Evolutionary conservation across 2,888 invertebrate species (phyloP), one percentile per base, ranked within the genome.

Genomic region (Branchellion lobata): DNA sequence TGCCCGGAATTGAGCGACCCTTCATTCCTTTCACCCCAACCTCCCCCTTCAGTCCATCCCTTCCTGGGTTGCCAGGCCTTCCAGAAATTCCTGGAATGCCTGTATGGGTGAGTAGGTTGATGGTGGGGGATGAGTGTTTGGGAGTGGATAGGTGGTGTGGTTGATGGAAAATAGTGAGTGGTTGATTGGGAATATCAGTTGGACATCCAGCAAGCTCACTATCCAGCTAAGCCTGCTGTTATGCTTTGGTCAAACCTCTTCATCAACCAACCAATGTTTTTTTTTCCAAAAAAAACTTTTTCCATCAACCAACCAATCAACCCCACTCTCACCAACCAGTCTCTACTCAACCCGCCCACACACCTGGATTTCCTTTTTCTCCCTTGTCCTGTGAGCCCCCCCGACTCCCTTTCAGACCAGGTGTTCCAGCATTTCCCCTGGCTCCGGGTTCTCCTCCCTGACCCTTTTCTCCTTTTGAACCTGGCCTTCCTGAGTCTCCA

Each of bases 401-500:
- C 47, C 29, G 71, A 24, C n/a, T 29, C 18, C 36, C 78, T 33
- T 33, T 47, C 3, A 21, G 18, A 40, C 53, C 78, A 31, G 71
- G 78, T 33, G 51, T 5, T 18, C 75, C 47, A 31, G 75, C 51
- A 21, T 31, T 29, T 11, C 68, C 75, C 11, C 40, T 68, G 36
- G 47, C 29, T 18, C 69, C 65, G 29, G n/a, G 74, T 29, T 51
- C 71, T n/a, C 81, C 81, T 79, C 75, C 80, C n/a, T 57, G 65
- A 34, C 77, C 77, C 53, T 77, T 77, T 31, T 24, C 2, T 34
- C 77, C 77, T 1, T 8, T 14, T 21, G 1, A 31, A 2, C 80
- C 80, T 14, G 71, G 27, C 0, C 24, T 14, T 51, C 86, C 86
- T 51, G 82, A 71, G 1, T 14, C 18, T 29, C 81, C 80, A 14